Percentiles rank a stretch among this genome's conserved stretches.
These are phyloP conservation scores for Mobula birostris DNA, from an alignment of 2,113 vertebrate species.

Conservation along the genomic window DNA sequence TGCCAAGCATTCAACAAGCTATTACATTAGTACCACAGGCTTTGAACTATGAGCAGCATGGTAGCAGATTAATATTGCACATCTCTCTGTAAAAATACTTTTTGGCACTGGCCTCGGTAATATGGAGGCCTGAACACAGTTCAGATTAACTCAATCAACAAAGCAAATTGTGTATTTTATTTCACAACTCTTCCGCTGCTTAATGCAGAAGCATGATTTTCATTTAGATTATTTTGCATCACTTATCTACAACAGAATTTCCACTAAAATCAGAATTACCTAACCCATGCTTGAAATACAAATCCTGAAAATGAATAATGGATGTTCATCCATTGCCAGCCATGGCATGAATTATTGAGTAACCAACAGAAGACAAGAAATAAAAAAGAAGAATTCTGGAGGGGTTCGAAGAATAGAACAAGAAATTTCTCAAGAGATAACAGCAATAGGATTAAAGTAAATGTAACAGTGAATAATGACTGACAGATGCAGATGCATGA, in stretches of 20 bases:
- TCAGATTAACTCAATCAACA: background rate
- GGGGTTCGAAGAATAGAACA: background rate
- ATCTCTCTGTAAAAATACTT: background rate
- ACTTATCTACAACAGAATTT: background rate
- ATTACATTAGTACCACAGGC: background rate
- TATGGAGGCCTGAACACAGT: background rate
- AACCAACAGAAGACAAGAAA: background rate
- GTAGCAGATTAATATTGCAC: conserved; percentile 7
- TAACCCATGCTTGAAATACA: background rate
- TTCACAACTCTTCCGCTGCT: background rate
- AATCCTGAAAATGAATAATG: background rate
- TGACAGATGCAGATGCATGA: background rate
- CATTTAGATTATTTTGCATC: background rate
- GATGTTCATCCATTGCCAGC: background rate
- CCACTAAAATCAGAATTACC: background rate
- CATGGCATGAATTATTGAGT: background rate
- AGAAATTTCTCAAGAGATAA: background rate
- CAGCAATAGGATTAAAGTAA: background rate
- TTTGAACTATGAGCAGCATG: background rate
- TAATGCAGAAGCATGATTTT: background rate
- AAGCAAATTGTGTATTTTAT: background rate
- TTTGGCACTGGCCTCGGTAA: background rate
- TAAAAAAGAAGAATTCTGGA: background rate
- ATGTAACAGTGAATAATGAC: background rate
- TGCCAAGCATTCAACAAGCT: background rate